A percentile compares a stretch with the other conserved stretches of the same genome.
phyloP scores from a whole-genome alignment of 1,140 invertebrate species.

The Aphaenogaster ashmeadi region DNA sequence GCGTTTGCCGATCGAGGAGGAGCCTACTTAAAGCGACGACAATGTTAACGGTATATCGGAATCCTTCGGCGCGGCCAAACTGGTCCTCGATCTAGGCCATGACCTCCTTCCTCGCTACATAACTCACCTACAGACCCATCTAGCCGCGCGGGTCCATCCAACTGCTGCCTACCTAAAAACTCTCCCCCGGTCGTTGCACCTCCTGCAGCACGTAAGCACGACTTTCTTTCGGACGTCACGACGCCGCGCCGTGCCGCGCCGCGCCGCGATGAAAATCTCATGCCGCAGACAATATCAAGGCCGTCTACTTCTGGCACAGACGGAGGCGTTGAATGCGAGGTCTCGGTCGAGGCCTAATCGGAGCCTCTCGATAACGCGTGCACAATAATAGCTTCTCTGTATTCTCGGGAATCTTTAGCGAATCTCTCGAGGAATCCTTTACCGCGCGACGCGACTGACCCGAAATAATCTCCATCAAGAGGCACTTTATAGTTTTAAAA shows the following conservation, averaged over 20 bases:
- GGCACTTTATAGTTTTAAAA: background rate
- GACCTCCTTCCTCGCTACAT: slow-evolving; percentile 78
- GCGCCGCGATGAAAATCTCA: slow-evolving; percentile 48
- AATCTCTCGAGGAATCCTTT: background rate
- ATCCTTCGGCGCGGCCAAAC: slow-evolving; percentile 79
- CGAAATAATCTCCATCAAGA: background rate
- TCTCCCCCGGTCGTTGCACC: slow-evolving; percentile 71
- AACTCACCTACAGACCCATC: slow-evolving; percentile 83
- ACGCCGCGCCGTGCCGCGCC: slow-evolving; percentile 24
- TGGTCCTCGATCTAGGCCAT: slow-evolving; percentile 83
- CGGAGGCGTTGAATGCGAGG: slow-evolving; percentile 2
- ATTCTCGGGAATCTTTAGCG: background rate
- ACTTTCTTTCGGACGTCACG: slow-evolving; percentile 76
- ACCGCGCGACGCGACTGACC: background rate
- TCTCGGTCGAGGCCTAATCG: background rate
- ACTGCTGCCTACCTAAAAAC: slow-evolving; percentile 73
- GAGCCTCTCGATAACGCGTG: background rate
- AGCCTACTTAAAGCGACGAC: slow-evolving; percentile 76
- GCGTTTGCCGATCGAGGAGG: slow-evolving; percentile 61
- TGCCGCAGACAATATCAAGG: slow-evolving; percentile 56
- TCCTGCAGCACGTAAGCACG: slow-evolving; percentile 59
- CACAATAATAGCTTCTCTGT: background rate
- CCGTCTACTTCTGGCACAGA: slow-evolving; percentile 46
- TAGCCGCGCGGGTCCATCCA: slow-evolving; percentile 67
- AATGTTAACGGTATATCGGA: slow-evolving; percentile 83